These are phyloP conservation scores for Phylloscopus whistleri DNA, from an alignment of 2,113 vertebrate species.

Conservation along the genomic window DNA sequence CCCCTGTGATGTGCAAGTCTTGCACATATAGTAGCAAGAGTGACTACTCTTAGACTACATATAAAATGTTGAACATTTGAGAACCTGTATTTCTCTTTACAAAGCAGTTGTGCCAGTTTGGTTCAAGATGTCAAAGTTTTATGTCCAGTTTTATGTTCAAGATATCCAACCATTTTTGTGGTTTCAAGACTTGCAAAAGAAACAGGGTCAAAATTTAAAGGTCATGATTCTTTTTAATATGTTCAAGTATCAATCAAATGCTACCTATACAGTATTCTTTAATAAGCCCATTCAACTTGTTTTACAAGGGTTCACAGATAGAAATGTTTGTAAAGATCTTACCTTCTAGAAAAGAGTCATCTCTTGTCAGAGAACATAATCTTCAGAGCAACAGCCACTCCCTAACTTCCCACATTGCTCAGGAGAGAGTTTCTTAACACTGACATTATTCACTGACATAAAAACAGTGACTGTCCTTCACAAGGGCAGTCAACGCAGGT, in stretches of 20 bases:
- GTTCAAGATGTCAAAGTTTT: neutral
- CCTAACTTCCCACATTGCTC: neutral
- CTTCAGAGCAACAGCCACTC: neutral
- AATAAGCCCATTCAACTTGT: neutral
- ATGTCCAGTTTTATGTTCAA: neutral
- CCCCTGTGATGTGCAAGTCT: neutral
- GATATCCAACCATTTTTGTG: neutral
- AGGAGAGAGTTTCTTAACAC: neutral
- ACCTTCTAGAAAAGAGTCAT: neutral
- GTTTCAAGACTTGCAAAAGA: neutral
- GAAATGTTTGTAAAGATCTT: slow-evolving; percentile 9
- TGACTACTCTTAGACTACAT: neutral
- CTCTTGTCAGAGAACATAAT: neutral
- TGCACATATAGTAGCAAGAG: neutral
- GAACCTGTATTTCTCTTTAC: neutral
- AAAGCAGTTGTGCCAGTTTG: neutral
- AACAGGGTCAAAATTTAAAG: neutral
- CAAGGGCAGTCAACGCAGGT: neutral
- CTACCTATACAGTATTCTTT: neutral
- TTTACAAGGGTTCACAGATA: neutral
- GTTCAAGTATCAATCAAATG: neutral
- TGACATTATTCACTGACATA: neutral
- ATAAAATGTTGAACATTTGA: neutral
- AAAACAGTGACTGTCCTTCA: neutral
- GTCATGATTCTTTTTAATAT: neutral